These are phyloP conservation scores for Syrista parreyssii DNA, from an alignment of 2,888 invertebrate genomes.

Conservation along the genomic window DNA sequence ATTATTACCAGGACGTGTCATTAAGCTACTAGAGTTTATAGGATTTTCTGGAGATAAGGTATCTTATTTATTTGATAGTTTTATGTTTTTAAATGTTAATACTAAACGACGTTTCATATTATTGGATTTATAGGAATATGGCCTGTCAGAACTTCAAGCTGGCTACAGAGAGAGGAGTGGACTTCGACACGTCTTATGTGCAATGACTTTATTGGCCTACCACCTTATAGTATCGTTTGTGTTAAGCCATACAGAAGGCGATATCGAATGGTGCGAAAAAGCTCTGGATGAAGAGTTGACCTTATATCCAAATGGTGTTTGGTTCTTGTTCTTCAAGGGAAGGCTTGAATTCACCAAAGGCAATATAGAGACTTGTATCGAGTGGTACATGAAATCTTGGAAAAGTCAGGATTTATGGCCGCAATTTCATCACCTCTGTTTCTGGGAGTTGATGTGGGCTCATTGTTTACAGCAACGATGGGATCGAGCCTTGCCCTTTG, in stretches of 20 bases:
- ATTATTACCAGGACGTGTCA: slow-evolving; percentile 84
- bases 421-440: slow-evolving; percentile 93
- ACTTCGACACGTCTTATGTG: slow-evolving; percentile 86
- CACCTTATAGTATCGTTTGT: slow-evolving; percentile 87
- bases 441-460: slow-evolving; percentile 95
- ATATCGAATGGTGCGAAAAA: slow-evolving; percentile 79
- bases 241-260: slow-evolving; percentile 83
- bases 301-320: slow-evolving; percentile 84
- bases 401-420: slow-evolving; percentile 86
- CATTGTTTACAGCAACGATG: slow-evolving; percentile 81
- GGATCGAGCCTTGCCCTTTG: slow-evolving; percentile 80
- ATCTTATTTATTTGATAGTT: slow-evolving; percentile 25
- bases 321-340: slow-evolving; percentile 93
- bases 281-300: slow-evolving; percentile 81
- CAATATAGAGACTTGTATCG: slow-evolving; percentile 76
- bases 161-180: slow-evolving; percentile 80
- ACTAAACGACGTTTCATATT: background rate
- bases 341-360: slow-evolving; percentile 86
- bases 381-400: slow-evolving; percentile 84
- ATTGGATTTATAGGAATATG: slow-evolving; percentile 72
- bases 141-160: slow-evolving; percentile 78
- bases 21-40: slow-evolving; percentile 91
- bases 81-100: background rate
- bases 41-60: slow-evolving; percentile 92
- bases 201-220: slow-evolving; percentile 86